phyloP scores from a whole-genome alignment of 1,140 invertebrate genomes.

The Propsilocerus akamusi region DNA sequence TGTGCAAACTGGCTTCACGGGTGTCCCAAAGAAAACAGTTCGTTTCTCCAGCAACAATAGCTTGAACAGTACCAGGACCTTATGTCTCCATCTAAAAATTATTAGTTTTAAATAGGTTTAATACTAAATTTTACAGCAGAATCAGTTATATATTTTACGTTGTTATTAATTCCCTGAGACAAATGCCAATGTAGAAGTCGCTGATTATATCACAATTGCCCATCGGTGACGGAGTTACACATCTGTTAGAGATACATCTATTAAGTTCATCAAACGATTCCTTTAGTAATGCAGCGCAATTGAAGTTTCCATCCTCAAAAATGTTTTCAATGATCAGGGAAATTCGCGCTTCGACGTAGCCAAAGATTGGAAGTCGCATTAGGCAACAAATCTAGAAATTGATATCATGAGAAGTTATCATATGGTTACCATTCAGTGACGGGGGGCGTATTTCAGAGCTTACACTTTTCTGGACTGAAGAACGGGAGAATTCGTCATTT shows the following conservation, averaged over 20 bases:
- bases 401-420: neutral
- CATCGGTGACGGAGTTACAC: neutral
- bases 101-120: too few species aligned
- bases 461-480: slow-evolving; percentile 34
- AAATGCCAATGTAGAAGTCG: neutral
- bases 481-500: slow-evolving; percentile 33
- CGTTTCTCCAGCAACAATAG: slow-evolving; percentile 75
- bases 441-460: too few species aligned
- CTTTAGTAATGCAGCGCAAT: slow-evolving; percentile 71
- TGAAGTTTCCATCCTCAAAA: slow-evolving; percentile 89
- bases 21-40: slow-evolving; percentile 84
- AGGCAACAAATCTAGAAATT: slow-evolving; percentile 43
- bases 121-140: neutral
- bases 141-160: neutral
- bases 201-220: neutral
- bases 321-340: slow-evolving; percentile 91
- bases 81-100: slow-evolving; percentile 59
- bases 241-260: slow-evolving; percentile 38
- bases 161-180: neutral
- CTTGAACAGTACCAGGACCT: slow-evolving; percentile 86
- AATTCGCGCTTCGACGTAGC: slow-evolving; percentile 87
- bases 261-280: slow-evolving; percentile 89
- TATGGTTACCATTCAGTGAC: too few species aligned
- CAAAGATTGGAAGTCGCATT: slow-evolving; percentile 74
- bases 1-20: slow-evolving; percentile 75